Base-by-base conservation (phyloP, 2,888 invertebrate genomes). In the Cacoxenus indagator region DNA sequence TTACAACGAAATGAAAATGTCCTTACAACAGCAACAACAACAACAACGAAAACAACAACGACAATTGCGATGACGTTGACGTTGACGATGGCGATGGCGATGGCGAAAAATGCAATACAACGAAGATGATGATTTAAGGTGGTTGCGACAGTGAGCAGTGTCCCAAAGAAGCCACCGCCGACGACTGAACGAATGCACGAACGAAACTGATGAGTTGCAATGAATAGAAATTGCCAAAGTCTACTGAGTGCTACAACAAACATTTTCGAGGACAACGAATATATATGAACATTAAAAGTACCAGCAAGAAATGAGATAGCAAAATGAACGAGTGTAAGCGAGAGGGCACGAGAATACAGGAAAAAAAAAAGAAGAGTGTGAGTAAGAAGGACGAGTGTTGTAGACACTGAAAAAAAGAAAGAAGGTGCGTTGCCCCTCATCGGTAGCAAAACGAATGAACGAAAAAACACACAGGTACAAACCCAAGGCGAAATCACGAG, bases 171-270 rank as follows among this genome's bases (percentile, higher is more conserved):
- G 14, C 37, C 8, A 37, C 6, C 37, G 37, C 37, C 37, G 14
- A 37, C 9, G 14, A 37, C 8, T 37, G 55, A 19, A 61, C 29
- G 22, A 6, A 14, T n/a, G 29, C 29, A 45, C 29, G 48, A 48
- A 51, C 19, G 29, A 64, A 65, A 59, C 66, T 67, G 66, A 67
- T 67, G 66, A 67, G 46, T 57, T 67, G 66, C 66, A 67, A 59
- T 67, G 57, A 67, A 67, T 67, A 59, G 66, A 59, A 67, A 67
- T 67, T 67, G 59, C 59, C 66, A 59, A 67, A 67, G 59, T 62
- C 59, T 29, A 45, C 24, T 55, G 26, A 55, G 19, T 62, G 55
- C 69, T 48, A 67, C 43, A 67, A 54, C 55, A 55, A 64, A 64
- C 27, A 5, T 57, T 64, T 45, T 43, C 46, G 29, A 61, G 62